Conservation (phyloP, 2,888 invertebrate species). For the Epinotia bilunana region DNA sequence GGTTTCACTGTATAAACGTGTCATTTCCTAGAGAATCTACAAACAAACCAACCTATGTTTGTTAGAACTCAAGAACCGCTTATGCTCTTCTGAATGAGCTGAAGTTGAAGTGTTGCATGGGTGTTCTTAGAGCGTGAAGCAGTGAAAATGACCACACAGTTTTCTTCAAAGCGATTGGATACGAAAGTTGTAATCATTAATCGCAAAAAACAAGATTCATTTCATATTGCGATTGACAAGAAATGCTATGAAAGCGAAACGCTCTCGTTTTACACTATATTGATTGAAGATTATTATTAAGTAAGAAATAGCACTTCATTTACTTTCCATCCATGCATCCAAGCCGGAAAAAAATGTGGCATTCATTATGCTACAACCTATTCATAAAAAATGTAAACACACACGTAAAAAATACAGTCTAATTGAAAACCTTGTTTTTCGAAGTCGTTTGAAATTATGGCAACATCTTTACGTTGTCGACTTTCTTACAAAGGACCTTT, state of each 20-base stretch:
- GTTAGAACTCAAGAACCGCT: neutral
- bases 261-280: neutral
- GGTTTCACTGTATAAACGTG: conserved; percentile 35
- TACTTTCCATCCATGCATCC: neutral
- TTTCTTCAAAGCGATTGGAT: conserved; percentile 39
- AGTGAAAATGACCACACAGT: conserved; percentile 35
- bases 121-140: conserved; percentile 38
- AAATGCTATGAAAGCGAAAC: conserved; percentile 35
- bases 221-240: conserved; percentile 35
- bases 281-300: conserved; percentile 13
- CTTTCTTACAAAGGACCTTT: conserved; percentile 25
- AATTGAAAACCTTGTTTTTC: neutral
- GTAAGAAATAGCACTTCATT: neutral
- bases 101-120: conserved; percentile 28
- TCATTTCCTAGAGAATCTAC: conserved; percentile 22
- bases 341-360: neutral
- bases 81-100: conserved; percentile 6
- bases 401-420: neutral
- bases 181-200: conserved; percentile 36
- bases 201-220: conserved; percentile 38
- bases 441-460: conserved; percentile 8
- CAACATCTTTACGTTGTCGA: conserved; percentile 20
- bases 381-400: neutral
- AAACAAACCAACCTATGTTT: conserved; percentile 1
- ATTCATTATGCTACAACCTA: neutral